Percentiles rank a stretch among this genome's conserved stretches.
phyloP scores from a whole-genome alignment of 2,797 vertebrate genomes.

The Spheniscus humboldti region DNA sequence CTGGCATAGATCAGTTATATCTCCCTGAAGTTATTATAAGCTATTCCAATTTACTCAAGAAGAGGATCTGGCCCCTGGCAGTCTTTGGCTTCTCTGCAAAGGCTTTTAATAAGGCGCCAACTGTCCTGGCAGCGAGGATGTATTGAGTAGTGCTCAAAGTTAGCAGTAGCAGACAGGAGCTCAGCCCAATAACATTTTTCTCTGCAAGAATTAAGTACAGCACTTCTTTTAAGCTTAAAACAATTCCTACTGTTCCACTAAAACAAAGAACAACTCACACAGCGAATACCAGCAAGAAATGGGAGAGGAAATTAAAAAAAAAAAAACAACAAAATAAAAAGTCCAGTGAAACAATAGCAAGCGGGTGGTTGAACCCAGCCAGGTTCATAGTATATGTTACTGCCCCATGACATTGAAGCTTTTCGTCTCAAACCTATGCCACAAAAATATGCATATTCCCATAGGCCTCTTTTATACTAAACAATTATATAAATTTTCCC shows the following conservation, averaged over 20 bases:
- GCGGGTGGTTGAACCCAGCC: background rate
- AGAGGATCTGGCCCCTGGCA: background rate
- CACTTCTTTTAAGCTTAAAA: slow-evolving; percentile 5
- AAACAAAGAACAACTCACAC: slow-evolving; percentile 18
- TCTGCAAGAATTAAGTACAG: slow-evolving; percentile 5
- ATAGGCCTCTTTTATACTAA: background rate
- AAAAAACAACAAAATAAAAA: background rate
- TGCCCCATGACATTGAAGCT: background rate
- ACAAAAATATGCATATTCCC: background rate
- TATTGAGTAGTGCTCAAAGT: background rate
- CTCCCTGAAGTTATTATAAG: background rate
- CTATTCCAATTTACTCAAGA: background rate
- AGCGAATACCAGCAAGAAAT: background rate
- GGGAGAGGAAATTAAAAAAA: background rate
- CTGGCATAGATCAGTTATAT: background rate
- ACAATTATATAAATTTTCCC: background rate
- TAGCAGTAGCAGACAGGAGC: slow-evolving; percentile 32
- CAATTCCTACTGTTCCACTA: slow-evolving; percentile 29
- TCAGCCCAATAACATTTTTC: background rate
- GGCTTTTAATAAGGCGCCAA: slow-evolving; percentile 26
- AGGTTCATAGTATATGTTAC: background rate
- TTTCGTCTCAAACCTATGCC: background rate
- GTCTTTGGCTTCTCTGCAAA: slow-evolving; percentile 25
- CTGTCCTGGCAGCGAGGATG: slow-evolving; percentile 7
- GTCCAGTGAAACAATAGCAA: background rate